Base-by-base conservation (phyloP, 2,113 vertebrate genomes). In the Rhadina sibilatrix region DNA sequence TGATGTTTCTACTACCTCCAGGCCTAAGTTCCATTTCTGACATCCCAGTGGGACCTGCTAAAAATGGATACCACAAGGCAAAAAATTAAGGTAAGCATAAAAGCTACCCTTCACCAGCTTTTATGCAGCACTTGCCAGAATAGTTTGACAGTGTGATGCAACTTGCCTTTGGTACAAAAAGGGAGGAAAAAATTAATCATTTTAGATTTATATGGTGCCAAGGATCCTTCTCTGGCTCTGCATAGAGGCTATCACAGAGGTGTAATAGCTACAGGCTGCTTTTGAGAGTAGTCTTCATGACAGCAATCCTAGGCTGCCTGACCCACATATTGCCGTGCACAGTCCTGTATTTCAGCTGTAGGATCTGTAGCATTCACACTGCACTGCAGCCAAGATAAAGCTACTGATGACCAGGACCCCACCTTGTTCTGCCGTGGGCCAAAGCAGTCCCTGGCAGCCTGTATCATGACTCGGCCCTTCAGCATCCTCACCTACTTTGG, bases 1-100 rank as follows among this genome's bases (percentile, higher is more conserved):
- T 86, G 47, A 57, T 69, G 17, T 57, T 96, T 96, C 75, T 78
- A 3, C 78, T 66, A 60, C 52, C 24, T 90, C 20, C 86, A 80
- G 40, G 61, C 44, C 69, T 90, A 47, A 63, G 61, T 63, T 89
- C 61, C 59, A 49, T 86, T 94, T 77, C 52, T 65, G 28, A 77
- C 11, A 15, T 6, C n/a, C 25, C 77, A 59, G 5, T 70, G 37
- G 11, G 54, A 54, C 46, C 46, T 59, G 28, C 66, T 89, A 82
- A 83, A 81, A 92, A 60, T 21, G 40, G 37, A 87, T 42, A 12
- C 22, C 80, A 71, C 25, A 28, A 70, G 35, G 9, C 86, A 10
- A 74, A 40, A 83, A 61, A 83, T 40, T 81, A 71, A 65, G 33
- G 44, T 76, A 81, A 86, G 49, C 19, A n/a, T 17, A 79, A 83